These are phyloP conservation scores for Leucophenga maculata DNA, from an alignment of 2,888 invertebrate species.

Conservation along the genomic window DNA sequence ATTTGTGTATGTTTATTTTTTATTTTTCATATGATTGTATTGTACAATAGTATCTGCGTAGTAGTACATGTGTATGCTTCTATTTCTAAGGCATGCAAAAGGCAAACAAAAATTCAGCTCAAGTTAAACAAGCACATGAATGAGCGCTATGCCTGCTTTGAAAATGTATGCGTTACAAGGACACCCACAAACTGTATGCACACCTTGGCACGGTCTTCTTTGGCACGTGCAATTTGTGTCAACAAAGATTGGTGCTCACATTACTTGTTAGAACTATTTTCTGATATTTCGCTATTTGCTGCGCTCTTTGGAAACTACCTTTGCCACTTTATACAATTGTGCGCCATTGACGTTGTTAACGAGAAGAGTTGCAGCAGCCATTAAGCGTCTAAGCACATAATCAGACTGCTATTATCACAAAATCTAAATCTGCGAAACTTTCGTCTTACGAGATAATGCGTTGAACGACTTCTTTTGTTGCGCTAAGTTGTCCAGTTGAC, in stretches of 20 bases:
- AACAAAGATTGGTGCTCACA: neutral
- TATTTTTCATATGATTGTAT: neutral
- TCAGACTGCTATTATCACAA: slow-evolving; percentile 21
- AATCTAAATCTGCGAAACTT: neutral
- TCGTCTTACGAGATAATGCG: neutral
- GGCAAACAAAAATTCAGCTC: neutral
- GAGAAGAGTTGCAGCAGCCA: neutral
- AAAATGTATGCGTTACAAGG: too few relatives aligned
- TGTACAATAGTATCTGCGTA: neutral
- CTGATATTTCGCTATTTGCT: too few relatives aligned
- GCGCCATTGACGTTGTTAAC: neutral
- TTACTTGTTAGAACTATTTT: too few relatives aligned
- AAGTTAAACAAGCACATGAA: neutral
- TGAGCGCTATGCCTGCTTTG: too few relatives aligned
- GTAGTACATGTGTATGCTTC: neutral
- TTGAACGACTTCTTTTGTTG: slow-evolving; percentile 10
- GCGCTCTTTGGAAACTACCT: too few relatives aligned
- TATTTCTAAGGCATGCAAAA: slow-evolving; percentile 10
- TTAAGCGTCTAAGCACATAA: neutral
- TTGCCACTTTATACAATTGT: too few relatives aligned
- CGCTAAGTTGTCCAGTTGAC: neutral
- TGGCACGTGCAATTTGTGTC: too few relatives aligned
- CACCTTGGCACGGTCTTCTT: too few relatives aligned
- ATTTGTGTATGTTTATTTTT: neutral
- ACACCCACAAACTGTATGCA: too few relatives aligned